Evolutionary conservation across 2,113 vertebrate species (phyloP).

Genomic region (Jaculus jaculus): DNA sequence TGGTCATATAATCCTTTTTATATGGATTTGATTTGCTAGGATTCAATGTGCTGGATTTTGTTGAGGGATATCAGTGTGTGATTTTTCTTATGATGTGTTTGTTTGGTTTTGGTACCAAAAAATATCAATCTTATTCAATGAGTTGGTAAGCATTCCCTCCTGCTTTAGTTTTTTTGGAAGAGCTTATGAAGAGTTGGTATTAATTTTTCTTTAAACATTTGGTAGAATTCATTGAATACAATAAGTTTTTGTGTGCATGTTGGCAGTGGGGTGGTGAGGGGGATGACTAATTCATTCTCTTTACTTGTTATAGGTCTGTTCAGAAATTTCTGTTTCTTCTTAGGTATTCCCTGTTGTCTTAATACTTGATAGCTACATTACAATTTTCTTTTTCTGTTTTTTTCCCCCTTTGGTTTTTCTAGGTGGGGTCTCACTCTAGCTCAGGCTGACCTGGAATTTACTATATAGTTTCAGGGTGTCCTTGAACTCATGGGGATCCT

Average conservation of each 20-base stretch:
- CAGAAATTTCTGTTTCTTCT: background rate
- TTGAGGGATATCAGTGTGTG: background rate
- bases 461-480: too few species aligned
- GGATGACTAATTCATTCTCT: background rate
- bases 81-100: background rate
- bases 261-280: background rate
- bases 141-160: background rate
- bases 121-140: background rate
- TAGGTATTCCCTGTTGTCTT: background rate
- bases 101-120: background rate
- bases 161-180: background rate
- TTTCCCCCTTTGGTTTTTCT: too few species aligned
- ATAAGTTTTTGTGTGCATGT: background rate
- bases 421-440: too few species aligned
- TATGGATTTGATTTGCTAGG: slow-evolving; percentile 12
- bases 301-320: background rate
- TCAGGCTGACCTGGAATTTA: too few species aligned
- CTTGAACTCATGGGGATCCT: too few species aligned
- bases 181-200: background rate
- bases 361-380: background rate
- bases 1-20: slow-evolving; percentile 35
- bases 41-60: background rate
- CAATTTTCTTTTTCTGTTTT: too few species aligned
- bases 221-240: slow-evolving; percentile 14
- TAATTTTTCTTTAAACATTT: slow-evolving; percentile 22